These are phyloP conservation scores for Troides oblongomaculatus DNA, from an alignment of 2,888 invertebrate genomes.

Conservation along the genomic window DNA sequence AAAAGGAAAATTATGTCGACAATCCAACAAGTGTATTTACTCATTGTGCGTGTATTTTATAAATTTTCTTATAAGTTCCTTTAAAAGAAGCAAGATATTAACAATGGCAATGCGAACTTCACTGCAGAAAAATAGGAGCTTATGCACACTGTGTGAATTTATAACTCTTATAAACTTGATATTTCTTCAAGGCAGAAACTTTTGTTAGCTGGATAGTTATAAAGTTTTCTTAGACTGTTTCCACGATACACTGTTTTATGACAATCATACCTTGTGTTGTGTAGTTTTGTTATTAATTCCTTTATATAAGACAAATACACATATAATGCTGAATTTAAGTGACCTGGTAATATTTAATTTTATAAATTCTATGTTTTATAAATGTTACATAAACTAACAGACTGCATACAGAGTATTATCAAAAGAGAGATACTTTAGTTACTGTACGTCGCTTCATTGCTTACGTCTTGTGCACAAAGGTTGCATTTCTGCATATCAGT, in stretches of 20 bases:
- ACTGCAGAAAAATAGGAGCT: slow-evolving; percentile 6
- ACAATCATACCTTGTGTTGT: neutral
- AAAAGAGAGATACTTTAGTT: slow-evolving; percentile 1
- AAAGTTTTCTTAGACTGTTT: slow-evolving; percentile 20
- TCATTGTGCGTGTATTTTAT: neutral
- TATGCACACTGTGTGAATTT: slow-evolving; percentile 19
- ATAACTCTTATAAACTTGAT: slow-evolving; percentile 24
- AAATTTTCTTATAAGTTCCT: neutral
- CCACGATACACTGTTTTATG: neutral
- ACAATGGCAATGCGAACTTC: slow-evolving; percentile 14
- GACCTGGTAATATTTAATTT: neutral
- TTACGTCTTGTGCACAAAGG: slow-evolving; percentile 12
- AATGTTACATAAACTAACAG: neutral
- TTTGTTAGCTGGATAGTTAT: slow-evolving; percentile 18
- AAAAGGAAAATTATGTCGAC: no score
- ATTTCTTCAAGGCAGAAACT: slow-evolving; percentile 18
- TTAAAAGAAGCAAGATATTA: slow-evolving; percentile 1
- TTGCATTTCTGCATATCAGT: slow-evolving; percentile 3
- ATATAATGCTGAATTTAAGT: neutral
- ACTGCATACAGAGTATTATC: neutral
- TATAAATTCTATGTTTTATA: neutral
- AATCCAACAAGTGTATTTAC: neutral
- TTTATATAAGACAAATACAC: neutral
- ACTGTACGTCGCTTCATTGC: slow-evolving; percentile 15
- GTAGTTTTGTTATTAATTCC: neutral